Evolutionary conservation across 2,797 vertebrate species (phyloP), one percentile per base, ranked within the genome.

Genomic region (Atherinosoma microstoma): DNA sequence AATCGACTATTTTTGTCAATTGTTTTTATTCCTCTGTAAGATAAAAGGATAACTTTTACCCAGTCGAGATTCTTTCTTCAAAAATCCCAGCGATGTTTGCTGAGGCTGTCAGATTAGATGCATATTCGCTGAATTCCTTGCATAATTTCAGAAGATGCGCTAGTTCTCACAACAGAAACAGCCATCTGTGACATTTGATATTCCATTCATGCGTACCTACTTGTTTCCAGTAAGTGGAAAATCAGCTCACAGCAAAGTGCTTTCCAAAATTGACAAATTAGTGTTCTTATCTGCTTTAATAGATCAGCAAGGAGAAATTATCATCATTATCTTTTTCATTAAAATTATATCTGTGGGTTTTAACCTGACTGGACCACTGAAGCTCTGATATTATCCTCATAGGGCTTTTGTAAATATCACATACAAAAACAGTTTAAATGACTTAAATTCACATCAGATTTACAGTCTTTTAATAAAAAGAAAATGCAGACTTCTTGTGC

Each of bases 101-200:
- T 29, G 58, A 11, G 38, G 12, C 11, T 40, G 38, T 40, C 12
- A 40, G 13, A 40, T 40, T 15, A 13, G 38, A 40, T 11, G 2
- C 10, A 36, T 8, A 35, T 8, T 35, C 9, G 8, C 79, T 35
- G 13, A 82, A 70, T 58, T 63, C 38, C 32, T n/a, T 32, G 22
- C 30, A 30, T 22, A 51, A 35, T 20, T 51, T 15, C 24, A 62
- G 11, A 58, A 10, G 20, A 30, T 58, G 29, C 18, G 24, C 38
- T 29, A 9, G 6, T 64, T 65, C 22, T 75, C 71, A n/a, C 7
- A 60, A 32, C 29, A 63, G 68, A 75, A 72, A 32, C 49, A 6
- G 45, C n/a, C 63, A 49, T 73, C 27, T 49, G 32, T 34, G 74
- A 76, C 79, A 85, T 73, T 92, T 90, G 70, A 71, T 88, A 93